Evolutionary conservation across 2,113 vertebrate genomes (phyloP).

Genomic region (Callocephalon fimbriatum): DNA sequence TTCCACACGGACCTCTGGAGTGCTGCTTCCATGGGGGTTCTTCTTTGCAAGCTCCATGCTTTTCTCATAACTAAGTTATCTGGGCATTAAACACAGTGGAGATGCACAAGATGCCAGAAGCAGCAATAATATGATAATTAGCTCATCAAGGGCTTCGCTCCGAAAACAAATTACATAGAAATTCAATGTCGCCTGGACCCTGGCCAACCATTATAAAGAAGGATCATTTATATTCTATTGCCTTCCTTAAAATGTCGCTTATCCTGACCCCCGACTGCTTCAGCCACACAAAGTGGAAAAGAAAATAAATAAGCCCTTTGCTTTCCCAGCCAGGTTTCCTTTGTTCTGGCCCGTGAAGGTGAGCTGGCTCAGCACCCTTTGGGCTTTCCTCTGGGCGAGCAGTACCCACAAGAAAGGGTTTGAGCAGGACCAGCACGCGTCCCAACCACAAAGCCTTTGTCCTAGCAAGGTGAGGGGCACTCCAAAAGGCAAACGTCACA

Average conservation of each 20-base stretch:
- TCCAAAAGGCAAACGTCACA: neutral
- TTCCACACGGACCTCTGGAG: neutral
- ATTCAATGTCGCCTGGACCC: constrained; percentile 65
- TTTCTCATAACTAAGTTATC: constrained; percentile 70
- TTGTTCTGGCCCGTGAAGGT: neutral
- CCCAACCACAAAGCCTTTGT: neutral
- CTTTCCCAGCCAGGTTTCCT: neutral
- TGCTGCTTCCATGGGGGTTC: neutral
- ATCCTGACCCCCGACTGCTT: constrained; percentile 24
- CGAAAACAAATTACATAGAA: constrained; percentile 71
- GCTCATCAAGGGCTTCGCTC: constrained; percentile 74
- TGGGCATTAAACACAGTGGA: constrained; percentile 65
- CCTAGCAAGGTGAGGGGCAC: neutral
- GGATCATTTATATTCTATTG: constrained; percentile 67
- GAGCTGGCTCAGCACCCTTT: neutral
- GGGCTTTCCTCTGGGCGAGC: neutral
- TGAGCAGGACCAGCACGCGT: accelerated
- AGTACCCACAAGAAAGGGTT: neutral
- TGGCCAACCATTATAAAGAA: constrained; percentile 68
- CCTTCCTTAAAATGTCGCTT: constrained; percentile 34
- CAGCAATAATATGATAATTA: constrained; percentile 78
- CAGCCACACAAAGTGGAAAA: constrained; percentile 48
- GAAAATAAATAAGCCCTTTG: constrained; percentile 3
- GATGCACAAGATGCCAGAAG: constrained; percentile 69
- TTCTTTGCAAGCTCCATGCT: neutral